Percentiles rank a stretch among this genome's conserved stretches.
Conservation (phyloP, 2,113 vertebrate genomes). For the Zosterops japonicus region DNA sequence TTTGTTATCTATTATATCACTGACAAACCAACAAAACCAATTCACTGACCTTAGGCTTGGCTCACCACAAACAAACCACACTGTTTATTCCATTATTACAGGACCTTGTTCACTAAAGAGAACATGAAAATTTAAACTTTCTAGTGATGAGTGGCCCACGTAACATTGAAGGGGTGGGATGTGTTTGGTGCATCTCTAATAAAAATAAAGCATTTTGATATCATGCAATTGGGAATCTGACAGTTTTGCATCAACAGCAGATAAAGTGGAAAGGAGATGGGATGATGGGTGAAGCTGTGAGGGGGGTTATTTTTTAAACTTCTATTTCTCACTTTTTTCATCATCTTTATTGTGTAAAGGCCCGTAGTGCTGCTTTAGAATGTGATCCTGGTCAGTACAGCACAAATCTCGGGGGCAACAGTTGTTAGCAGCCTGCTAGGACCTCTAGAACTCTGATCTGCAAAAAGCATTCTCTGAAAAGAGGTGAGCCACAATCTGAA, state of each 20-base stretch:
- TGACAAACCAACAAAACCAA: not conserved
- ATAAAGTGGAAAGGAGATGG: not conserved
- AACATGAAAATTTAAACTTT: not conserved
- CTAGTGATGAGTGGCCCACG: not conserved
- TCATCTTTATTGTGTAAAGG: slow-evolving; percentile 2
- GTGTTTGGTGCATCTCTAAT: not conserved
- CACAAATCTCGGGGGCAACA: slow-evolving; percentile 34
- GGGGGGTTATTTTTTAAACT: not conserved
- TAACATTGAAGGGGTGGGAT: too few relatives aligned
- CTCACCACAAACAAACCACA: not conserved
- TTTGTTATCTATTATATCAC: not conserved
- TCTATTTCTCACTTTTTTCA: accelerated
- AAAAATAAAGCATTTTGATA: not conserved
- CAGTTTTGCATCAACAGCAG: not conserved
- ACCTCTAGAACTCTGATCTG: slow-evolving; percentile 69
- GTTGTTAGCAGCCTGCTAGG: not conserved
- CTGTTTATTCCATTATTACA: not conserved
- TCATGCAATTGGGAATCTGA: not conserved
- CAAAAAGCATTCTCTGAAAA: slow-evolving; percentile 51
- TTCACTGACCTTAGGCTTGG: not conserved
- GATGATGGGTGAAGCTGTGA: not conserved
- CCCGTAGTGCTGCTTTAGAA: not conserved
- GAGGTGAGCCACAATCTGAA: not conserved
- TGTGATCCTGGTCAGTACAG: not conserved
- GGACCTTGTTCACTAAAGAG: not conserved